A percentile compares a stretch with the other conserved stretches of the same genome.
Evolutionary conservation across 2,113 vertebrate genomes (phyloP).

Genomic region (Lasiurus borealis): DNA sequence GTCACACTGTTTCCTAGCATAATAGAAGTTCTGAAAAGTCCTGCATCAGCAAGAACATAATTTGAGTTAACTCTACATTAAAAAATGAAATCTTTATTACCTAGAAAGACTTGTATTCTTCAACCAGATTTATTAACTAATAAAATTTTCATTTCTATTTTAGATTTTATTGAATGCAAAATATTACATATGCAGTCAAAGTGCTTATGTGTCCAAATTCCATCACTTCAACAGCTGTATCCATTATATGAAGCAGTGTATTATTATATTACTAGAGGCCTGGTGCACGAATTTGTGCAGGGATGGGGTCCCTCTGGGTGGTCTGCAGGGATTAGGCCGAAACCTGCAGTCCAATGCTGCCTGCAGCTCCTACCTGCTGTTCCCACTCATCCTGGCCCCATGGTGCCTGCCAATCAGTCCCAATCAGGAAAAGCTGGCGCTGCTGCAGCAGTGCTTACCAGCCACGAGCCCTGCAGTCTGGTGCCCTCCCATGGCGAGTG

Average conservation of each 20-base stretch:
- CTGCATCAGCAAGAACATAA: background rate
- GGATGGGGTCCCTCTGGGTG: no score
- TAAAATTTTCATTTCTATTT: conserved; percentile 20
- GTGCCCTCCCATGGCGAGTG: no score
- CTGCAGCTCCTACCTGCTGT: no score
- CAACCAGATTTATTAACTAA: background rate
- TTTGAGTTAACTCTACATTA: background rate
- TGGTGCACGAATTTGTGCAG: no score
- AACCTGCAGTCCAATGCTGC: no score
- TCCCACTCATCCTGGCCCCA: no score
- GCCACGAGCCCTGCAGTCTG: no score
- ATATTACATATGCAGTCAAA: background rate
- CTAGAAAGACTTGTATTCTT: background rate
- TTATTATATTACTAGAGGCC: background rate
- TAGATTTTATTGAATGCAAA: background rate
- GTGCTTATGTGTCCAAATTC: background rate
- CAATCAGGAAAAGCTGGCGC: no score
- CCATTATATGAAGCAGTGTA: background rate
- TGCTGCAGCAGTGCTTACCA: no score
- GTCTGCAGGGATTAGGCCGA: no score
- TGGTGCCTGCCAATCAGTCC: no score
- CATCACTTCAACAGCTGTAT: background rate
- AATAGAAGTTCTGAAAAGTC: background rate
- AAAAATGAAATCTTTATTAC: background rate
- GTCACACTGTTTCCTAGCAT: background rate